phyloP scores from a whole-genome alignment of 2,797 vertebrate genomes.

The Myotis planiceps region DNA sequence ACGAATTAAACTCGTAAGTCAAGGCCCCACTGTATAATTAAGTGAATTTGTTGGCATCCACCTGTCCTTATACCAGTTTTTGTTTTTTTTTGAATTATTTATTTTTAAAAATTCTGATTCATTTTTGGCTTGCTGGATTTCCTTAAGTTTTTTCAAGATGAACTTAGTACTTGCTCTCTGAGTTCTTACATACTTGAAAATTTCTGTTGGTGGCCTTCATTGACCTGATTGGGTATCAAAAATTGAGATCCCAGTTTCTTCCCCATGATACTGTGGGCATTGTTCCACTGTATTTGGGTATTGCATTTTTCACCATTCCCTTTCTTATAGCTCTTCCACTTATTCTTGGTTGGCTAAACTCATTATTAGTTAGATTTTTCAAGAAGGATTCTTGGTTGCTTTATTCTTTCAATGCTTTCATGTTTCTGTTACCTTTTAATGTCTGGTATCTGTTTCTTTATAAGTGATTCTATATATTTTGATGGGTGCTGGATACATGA shows the following conservation, averaged over 20 bases:
- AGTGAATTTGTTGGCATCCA: conserved; percentile 4
- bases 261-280: not conserved
- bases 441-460: not conserved
- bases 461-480: not conserved
- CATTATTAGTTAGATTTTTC: not conserved
- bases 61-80: not conserved
- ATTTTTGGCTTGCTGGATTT: conserved; percentile 15
- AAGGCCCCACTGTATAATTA: not conserved
- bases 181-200: not conserved
- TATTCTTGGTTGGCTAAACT: not conserved
- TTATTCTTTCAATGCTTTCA: not conserved
- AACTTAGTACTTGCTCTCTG: not conserved
- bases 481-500: not conserved
- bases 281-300: not conserved
- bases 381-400: not conserved
- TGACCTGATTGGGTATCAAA: not conserved
- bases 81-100: conserved; percentile 42
- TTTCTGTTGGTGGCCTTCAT: not conserved
- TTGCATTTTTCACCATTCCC: not conserved
- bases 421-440: not conserved
- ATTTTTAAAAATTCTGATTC: conserved; percentile 7
- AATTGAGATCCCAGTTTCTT: not conserved
- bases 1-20: too few species aligned
- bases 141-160: not conserved
- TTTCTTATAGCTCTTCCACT: not conserved